Evolutionary conservation across 2,888 invertebrate genomes (phyloP).

Genomic region (Andricus curvator): DNA sequence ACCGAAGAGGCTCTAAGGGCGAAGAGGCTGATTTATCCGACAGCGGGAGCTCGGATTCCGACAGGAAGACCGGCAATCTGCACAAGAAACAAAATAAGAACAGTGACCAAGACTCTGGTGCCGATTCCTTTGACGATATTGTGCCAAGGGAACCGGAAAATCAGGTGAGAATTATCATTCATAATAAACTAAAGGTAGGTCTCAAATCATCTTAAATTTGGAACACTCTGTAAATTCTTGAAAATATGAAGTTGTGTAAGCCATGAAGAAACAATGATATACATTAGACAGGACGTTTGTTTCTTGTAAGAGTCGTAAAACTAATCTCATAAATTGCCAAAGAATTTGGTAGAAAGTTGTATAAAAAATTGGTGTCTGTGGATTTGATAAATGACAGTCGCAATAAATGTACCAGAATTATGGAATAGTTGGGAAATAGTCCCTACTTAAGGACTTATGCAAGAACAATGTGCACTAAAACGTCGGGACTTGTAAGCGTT

Average conservation of each 20-base stretch:
- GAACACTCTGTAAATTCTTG: too few relatives aligned
- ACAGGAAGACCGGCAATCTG: constrained; percentile 71
- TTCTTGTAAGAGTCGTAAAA: not conserved
- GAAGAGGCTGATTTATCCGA: constrained; percentile 85
- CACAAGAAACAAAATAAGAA: constrained; percentile 56
- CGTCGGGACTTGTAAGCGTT: constrained; percentile 21
- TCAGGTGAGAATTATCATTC: constrained; percentile 16
- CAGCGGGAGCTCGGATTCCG: constrained; percentile 85
- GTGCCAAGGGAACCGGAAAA: constrained; percentile 45
- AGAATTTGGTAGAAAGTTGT: constrained; percentile 14
- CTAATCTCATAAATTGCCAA: not conserved
- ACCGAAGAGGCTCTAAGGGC: constrained; percentile 79
- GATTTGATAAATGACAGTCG: not conserved
- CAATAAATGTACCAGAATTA: constrained; percentile 31
- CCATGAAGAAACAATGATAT: not conserved
- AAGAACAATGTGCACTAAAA: constrained; percentile 37
- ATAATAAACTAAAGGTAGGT: not conserved
- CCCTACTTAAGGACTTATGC: constrained; percentile 21
- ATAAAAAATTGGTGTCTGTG: constrained; percentile 12
- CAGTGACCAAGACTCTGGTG: constrained; percentile 64
- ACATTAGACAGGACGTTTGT: not conserved
- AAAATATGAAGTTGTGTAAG: not conserved
- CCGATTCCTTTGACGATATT: constrained; percentile 63
- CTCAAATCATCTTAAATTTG: too few relatives aligned
- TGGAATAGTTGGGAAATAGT: constrained; percentile 30